Conservation (phyloP, 2,888 invertebrate genomes). For the Lymantria dispar region DNA sequence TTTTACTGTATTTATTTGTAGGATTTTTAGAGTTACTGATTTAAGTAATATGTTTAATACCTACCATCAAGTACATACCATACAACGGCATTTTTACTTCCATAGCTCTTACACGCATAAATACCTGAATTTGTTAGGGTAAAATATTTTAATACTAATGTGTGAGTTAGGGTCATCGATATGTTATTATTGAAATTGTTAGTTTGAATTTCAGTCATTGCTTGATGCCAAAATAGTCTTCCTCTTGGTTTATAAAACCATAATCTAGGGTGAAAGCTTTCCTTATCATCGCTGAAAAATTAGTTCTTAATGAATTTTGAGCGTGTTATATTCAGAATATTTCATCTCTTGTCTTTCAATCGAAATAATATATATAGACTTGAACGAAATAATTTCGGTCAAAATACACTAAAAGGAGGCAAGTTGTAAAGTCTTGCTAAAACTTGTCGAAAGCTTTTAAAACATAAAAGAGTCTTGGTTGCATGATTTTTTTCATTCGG, state of each 20-base stretch:
- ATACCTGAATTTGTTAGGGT: conserved; percentile 34
- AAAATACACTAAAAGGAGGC: too few species aligned
- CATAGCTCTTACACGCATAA: conserved; percentile 30
- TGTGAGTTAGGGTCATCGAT: conserved; percentile 22
- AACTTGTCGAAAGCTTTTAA: too few species aligned
- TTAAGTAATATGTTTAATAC: neutral
- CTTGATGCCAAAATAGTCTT: conserved; percentile 6
- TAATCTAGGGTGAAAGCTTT: conserved; percentile 24
- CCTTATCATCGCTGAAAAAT: conserved; percentile 17
- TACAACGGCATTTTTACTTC: neutral
- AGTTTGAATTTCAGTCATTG: conserved; percentile 7
- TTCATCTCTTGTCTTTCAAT: too few species aligned
- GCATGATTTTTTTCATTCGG: too few species aligned
- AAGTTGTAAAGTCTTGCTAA: too few species aligned
- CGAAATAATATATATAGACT: too few species aligned
- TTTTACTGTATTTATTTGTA: too few species aligned
- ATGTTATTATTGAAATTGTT: conserved; percentile 10
- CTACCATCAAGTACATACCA: conserved; percentile 26
- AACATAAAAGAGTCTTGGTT: too few species aligned
- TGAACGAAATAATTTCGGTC: too few species aligned
- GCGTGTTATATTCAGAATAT: too few species aligned
- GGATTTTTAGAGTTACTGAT: too few species aligned
- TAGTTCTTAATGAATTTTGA: too few species aligned
- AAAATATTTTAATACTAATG: conserved; percentile 30
- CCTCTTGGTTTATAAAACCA: conserved; percentile 36